Conservation (phyloP, 2,888 invertebrate genomes). For the Empis livida region DNA sequence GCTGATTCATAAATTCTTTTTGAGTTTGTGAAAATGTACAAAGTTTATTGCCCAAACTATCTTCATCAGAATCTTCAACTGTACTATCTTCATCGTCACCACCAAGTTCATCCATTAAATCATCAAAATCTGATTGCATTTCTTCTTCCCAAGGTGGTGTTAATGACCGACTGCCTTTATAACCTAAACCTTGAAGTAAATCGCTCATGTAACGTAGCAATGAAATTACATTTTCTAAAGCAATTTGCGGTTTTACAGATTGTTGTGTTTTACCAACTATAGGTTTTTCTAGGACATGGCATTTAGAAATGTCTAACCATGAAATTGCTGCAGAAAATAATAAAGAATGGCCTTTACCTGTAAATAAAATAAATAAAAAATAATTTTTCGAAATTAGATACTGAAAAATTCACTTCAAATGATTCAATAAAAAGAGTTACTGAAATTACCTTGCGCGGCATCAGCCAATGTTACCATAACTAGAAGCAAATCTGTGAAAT, state of each 20-base stretch:
- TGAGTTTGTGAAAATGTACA: conserved; percentile 96
- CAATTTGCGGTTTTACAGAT: conserved; percentile 24
- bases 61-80: conserved; percentile 52
- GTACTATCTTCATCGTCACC: conserved; percentile 88
- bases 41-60: conserved; percentile 47
- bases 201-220: conserved; percentile 76
- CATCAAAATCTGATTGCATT: conserved; percentile 58
- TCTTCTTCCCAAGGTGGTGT: conserved; percentile 74
- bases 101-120: conserved; percentile 74
- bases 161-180: conserved; percentile 39
- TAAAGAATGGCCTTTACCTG: conserved; percentile 61
- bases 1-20: conserved; percentile 96
- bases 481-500: conserved; percentile 64
- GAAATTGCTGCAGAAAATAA: conserved; percentile 65
- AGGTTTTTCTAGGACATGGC: conserved; percentile 27
- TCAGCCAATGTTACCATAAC: conserved; percentile 77
- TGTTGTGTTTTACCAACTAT: conserved; percentile 14
- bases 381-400: too few species aligned
- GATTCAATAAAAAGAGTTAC: too few species aligned
- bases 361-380: background rate
- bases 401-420: too few species aligned
- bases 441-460: conserved; percentile 45
- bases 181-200: conserved; percentile 34
- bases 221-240: conserved; percentile 69
- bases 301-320: conserved; percentile 65